These are phyloP conservation scores for Araneus ventricosus DNA, from an alignment of 1,140 invertebrate species.

Conservation along the genomic window DNA sequence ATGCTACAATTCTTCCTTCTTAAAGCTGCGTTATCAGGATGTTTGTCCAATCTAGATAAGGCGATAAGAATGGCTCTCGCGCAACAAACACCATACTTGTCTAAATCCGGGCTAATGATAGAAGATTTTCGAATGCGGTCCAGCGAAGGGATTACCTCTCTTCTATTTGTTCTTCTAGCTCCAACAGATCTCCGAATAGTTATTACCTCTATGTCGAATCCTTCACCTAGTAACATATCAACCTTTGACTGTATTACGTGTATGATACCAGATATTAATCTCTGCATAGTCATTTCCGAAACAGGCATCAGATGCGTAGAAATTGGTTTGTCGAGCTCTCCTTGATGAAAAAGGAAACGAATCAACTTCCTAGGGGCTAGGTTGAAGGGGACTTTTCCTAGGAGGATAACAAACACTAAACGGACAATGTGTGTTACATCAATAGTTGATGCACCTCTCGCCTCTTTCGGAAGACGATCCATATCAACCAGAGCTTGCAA, in stretches of 20 bases:
- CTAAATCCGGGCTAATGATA: neutral
- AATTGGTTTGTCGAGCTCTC: slow-evolving; percentile 15
- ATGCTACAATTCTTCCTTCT: neutral
- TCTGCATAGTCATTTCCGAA: neutral
- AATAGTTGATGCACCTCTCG: neutral
- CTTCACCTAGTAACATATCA: neutral
- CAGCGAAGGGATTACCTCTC: neutral
- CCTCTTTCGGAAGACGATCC: neutral
- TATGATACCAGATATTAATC: neutral
- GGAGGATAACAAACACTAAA: neutral
- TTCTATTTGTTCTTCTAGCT: neutral
- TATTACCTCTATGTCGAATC: neutral
- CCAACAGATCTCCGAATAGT: neutral
- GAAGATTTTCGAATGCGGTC: neutral
- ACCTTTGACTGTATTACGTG: slow-evolving; percentile 27
- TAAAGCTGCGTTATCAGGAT: neutral
- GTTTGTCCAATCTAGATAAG: neutral
- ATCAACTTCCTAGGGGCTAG: neutral
- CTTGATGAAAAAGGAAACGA: neutral
- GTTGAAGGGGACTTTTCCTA: neutral
- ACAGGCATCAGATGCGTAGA: neutral
- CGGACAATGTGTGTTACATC: neutral
- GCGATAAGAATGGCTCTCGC: neutral
- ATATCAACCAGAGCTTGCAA: neutral
- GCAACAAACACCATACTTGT: neutral